phyloP scores from a whole-genome alignment of 2,113 vertebrate genomes.

The Catharus fuscescens region DNA sequence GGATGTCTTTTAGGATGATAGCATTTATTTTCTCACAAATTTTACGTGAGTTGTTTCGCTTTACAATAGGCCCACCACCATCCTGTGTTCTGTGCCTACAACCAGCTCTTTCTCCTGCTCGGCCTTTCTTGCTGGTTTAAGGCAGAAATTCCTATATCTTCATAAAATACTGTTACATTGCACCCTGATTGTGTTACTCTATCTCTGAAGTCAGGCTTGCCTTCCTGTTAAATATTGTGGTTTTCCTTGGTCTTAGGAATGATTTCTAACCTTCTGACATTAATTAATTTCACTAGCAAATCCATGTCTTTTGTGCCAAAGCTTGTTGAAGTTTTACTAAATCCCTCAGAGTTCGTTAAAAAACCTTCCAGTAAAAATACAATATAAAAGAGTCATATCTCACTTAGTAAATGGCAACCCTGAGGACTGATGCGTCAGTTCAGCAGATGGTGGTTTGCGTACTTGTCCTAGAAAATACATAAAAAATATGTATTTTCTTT shows the following conservation, averaged over 20 bases:
- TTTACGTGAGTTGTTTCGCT: neutral
- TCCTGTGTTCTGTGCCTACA: neutral
- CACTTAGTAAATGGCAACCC: neutral
- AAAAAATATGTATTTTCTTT: neutral
- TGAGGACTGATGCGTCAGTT: neutral
- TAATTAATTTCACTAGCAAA: neutral
- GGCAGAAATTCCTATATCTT: neutral
- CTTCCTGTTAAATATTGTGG: neutral
- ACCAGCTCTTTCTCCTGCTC: neutral
- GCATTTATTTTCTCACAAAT: neutral
- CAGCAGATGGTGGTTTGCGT: neutral
- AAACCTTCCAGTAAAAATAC: neutral
- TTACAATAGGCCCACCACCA: accelerated
- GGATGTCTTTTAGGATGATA: neutral
- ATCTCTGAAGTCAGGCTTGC: neutral
- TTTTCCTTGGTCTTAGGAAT: neutral
- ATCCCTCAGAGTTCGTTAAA: neutral
- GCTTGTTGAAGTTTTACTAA: neutral
- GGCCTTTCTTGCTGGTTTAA: neutral
- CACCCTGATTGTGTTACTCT: neutral
- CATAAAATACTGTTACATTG: neutral
- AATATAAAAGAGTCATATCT: neutral
- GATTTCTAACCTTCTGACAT: neutral
- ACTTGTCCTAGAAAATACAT: neutral
- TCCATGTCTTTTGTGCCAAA: neutral